Evolutionary conservation across 92 coral and sea anemone genomes (phyloP), one percentile per base, ranked within the genome.

Genomic region (Zoanthus sansibaricus): DNA sequence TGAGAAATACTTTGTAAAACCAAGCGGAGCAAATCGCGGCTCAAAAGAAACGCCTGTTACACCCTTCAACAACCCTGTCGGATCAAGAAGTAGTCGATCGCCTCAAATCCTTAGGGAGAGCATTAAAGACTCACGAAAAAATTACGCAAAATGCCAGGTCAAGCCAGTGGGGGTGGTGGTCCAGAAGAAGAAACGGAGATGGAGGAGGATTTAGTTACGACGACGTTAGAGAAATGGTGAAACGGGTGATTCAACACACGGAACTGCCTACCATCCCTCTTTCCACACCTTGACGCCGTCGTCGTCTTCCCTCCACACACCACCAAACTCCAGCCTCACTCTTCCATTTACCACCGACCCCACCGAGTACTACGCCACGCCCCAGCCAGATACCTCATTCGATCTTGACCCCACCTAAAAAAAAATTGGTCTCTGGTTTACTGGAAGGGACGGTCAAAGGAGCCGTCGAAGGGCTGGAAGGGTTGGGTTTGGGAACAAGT

Each of bases 151-250:
- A 33, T 84, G 16, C 87, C 87, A 3, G 86, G 86, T 18, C 47
- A 9, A 51, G 87, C 62, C 1, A 69, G 47, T 47, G 87, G 87
- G 44, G 31, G 80, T 56, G 78, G 78, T 64, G 52, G 52, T 9
- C 6, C 52, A 48, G 54, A 77, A 9, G 44, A 15, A n/a, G 70
- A 72, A 37, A 68, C 72, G 49, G 80, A 49, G 49, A 78, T 47
- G 71, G 80, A 84, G 49, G 80, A 72, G 33, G 48, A 84, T 84
- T 69, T 84, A 14, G 87, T 84, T 48, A 84, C 67, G 45, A 84
- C 87, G 17, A 82, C 87, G 1, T 72, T 84, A 78, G 87, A 84
- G 42, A 84, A 84, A 84, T 84, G 87, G 87, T 84, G 80, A 72
- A 84, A 72, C 82, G 82, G 68, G 17, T 55, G 30, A 69, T 54